Conservation (phyloP, 2,113 vertebrate species). For the Acrocephalus kingi region DNA sequence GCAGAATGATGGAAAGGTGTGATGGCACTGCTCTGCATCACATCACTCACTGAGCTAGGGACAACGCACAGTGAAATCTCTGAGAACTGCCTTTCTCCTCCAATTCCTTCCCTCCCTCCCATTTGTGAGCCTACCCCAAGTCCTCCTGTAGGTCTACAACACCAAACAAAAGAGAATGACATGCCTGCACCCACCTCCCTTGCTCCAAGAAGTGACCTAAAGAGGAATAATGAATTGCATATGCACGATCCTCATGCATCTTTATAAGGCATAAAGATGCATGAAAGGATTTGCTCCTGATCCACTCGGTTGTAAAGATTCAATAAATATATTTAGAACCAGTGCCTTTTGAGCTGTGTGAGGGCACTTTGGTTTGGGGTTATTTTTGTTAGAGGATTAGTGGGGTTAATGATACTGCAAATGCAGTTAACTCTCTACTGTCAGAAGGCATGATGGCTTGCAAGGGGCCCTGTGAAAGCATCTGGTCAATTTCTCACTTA, state of each 20-base stretch:
- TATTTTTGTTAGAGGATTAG: neutral
- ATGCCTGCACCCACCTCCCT: neutral
- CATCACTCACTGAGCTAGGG: neutral
- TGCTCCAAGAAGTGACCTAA: neutral
- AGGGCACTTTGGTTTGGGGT: neutral
- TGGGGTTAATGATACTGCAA: neutral
- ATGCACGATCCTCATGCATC: neutral
- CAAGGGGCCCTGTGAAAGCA: neutral
- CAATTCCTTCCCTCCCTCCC: neutral
- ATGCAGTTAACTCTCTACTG: neutral
- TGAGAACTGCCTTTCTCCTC: neutral
- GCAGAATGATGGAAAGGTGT: neutral
- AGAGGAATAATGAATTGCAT: neutral
- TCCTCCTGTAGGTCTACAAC: neutral
- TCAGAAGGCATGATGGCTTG: accelerated
- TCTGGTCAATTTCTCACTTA: neutral
- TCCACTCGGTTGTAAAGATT: neutral
- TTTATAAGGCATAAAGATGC: neutral
- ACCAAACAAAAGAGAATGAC: neutral
- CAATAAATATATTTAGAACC: neutral
- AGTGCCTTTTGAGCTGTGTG: neutral
- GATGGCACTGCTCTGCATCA: neutral
- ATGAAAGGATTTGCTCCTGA: neutral
- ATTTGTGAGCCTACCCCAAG: accelerated
- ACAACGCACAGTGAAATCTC: neutral